phyloP scores from a whole-genome alignment of 1,140 invertebrate genomes.

The Ceratoteleas bidentatus region DNA sequence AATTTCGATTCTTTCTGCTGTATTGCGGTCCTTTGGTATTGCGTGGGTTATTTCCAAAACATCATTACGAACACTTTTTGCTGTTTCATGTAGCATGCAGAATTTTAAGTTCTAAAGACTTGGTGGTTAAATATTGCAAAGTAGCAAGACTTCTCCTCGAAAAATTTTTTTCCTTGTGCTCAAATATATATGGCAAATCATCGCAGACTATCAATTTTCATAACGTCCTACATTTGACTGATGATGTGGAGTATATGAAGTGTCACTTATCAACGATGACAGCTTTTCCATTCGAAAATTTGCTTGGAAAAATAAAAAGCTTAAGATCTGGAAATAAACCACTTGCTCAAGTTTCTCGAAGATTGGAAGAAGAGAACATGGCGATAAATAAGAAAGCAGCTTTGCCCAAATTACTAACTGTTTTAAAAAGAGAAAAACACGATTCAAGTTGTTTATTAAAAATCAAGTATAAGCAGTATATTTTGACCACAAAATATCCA shows the following conservation, averaged over 20 bases:
- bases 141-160: conserved; percentile 4
- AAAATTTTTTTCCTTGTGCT: neutral
- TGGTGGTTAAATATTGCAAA: neutral
- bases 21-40: conserved; percentile 26
- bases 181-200: conserved; percentile 8
- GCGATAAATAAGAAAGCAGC: neutral
- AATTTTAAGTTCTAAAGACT: conserved; percentile 4
- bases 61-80: conserved; percentile 4
- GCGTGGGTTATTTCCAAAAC: conserved; percentile 9
- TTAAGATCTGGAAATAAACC: conserved; percentile 13
- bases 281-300: conserved; percentile 18
- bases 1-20: conserved; percentile 29
- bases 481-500: conserved; percentile 1
- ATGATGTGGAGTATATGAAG: conserved; percentile 6
- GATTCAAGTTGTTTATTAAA: neutral
- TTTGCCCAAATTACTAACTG: neutral
- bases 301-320: conserved; percentile 8
- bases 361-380: conserved; percentile 6
- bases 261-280: conserved; percentile 6
- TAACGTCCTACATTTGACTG: conserved; percentile 4
- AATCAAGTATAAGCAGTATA: conserved; percentile 11
- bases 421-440: neutral
- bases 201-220: conserved; percentile 12
- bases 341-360: conserved; percentile 9
- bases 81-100: conserved; percentile 11